These are phyloP conservation scores for Trachops cirrhosus DNA, from an alignment of 2,797 vertebrate species.

Conservation along the genomic window DNA sequence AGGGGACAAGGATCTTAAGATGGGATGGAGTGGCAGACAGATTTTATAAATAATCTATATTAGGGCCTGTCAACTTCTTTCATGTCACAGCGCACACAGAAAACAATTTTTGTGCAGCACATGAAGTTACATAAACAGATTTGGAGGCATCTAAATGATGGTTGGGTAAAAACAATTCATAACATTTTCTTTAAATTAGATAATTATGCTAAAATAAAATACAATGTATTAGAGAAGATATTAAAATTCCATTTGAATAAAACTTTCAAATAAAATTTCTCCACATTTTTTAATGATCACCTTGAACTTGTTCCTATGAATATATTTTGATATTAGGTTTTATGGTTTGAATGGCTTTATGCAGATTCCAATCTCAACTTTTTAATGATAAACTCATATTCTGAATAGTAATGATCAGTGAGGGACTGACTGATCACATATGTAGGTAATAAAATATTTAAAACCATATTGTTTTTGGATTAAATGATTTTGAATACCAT, in stretches of 20 bases:
- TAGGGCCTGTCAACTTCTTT: neutral
- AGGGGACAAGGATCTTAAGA: neutral
- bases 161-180: conserved; percentile 22
- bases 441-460: conserved; percentile 61
- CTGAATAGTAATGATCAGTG: conserved; percentile 23
- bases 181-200: conserved; percentile 34
- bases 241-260: conserved; percentile 33
- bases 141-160: neutral
- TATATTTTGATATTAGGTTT: conserved; percentile 42
- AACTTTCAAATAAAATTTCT: conserved; percentile 18
- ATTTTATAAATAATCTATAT: neutral
- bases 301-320: conserved; percentile 41
- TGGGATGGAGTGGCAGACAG: neutral
- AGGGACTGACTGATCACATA: conserved; percentile 44
- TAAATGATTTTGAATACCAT: neutral
- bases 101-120: neutral
- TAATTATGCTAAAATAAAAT: conserved; percentile 55
- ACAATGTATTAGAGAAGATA: conserved; percentile 31
- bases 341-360: conserved; percentile 49
- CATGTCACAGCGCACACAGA: neutral
- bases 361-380: conserved; percentile 50
- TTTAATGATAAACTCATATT: conserved; percentile 53
- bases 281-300: neutral
- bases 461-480: conserved; percentile 29
- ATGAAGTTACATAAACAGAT: neutral